These are phyloP conservation scores for Imbricaverruca yamaguchii DNA, from an alignment of 2,888 invertebrate species.

Conservation along the genomic window DNA sequence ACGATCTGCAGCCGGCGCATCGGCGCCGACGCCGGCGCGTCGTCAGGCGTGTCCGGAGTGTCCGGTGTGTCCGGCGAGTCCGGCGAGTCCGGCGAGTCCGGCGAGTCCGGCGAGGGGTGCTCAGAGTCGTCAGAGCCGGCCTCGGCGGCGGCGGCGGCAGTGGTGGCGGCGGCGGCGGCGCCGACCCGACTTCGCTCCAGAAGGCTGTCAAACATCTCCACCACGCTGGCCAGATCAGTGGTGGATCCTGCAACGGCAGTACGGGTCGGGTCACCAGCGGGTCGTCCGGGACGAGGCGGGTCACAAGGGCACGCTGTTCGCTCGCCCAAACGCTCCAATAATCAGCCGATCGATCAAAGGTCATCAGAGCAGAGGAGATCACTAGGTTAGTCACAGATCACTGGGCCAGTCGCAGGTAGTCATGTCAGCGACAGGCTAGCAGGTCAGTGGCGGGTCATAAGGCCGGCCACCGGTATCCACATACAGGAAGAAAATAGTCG, in stretches of 20 bases:
- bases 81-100: not conserved
- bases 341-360: too few relatives aligned
- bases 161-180: not conserved
- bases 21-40: not conserved
- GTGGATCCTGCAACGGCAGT: not conserved
- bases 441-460: too few relatives aligned
- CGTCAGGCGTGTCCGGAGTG: not conserved
- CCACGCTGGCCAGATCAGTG: slow-evolving; percentile 15
- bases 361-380: too few relatives aligned
- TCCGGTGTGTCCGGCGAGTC: not conserved
- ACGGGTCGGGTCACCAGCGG: not conserved
- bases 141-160: not conserved
- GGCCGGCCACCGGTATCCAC: too few relatives aligned
- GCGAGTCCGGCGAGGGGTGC: not conserved
- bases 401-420: too few relatives aligned
- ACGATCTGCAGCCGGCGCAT: slow-evolving; percentile 8
- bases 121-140: not conserved
- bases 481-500: too few relatives aligned
- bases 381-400: too few relatives aligned
- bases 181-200: slow-evolving; percentile 1
- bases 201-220: slow-evolving; percentile 14
- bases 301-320: too few relatives aligned
- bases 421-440: too few relatives aligned
- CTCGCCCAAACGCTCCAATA: too few relatives aligned
- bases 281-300: too few relatives aligned